phyloP scores from a whole-genome alignment of 2,888 invertebrate species.

The Noctua comes region DNA sequence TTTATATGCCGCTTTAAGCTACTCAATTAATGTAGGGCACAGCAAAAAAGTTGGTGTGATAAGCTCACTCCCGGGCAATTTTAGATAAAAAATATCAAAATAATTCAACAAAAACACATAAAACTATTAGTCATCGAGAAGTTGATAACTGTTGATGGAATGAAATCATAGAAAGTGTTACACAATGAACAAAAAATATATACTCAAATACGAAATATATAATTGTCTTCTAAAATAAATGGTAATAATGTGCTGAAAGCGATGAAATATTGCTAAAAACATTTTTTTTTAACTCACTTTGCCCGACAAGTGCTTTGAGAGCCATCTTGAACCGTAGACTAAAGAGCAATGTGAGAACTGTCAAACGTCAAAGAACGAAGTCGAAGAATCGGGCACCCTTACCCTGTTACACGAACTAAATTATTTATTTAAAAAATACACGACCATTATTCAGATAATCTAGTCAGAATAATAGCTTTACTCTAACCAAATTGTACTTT shows the following conservation, averaged over 20 bases:
- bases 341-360: constrained; percentile 61
- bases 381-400: constrained; percentile 15
- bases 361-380: constrained; percentile 39
- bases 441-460: background rate
- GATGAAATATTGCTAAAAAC: constrained; percentile 46
- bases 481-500: background rate
- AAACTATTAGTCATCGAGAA: constrained; percentile 78
- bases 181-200: constrained; percentile 7
- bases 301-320: constrained; percentile 96
- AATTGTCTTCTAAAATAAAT: background rate
- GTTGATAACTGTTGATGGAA: constrained; percentile 56
- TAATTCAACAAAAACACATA: constrained; percentile 55
- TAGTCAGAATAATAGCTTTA: background rate
- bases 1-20: constrained; percentile 14
- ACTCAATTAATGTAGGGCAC: background rate
- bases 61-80: constrained; percentile 2
- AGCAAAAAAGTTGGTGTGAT: background rate
- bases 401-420: constrained; percentile 37
- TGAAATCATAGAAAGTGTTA: constrained; percentile 27
- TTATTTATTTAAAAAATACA: background rate
- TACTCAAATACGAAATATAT: background rate
- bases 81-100: constrained; percentile 30
- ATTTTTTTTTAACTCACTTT: constrained; percentile 92
- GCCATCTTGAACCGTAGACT: constrained; percentile 93
- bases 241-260: background rate